Base-by-base conservation (phyloP, 2,888 invertebrate genomes). In the Caenorhabditis becei region DNA sequence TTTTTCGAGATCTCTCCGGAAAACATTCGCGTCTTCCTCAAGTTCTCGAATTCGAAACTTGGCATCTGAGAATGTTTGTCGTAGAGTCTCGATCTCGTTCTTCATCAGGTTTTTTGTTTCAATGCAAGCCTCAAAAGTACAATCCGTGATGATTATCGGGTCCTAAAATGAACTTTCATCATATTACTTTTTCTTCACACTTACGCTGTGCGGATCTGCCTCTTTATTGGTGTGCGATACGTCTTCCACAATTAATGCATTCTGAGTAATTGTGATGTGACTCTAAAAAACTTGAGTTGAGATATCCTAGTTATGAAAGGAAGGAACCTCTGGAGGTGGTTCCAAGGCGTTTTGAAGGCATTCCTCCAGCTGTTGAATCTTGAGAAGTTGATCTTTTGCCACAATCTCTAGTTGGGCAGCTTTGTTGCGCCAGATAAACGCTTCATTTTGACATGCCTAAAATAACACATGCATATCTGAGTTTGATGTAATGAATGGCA, bases 381-480 rank as follows among this genome's bases (percentile, higher is more conserved):
- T 86, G 20, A 85, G n/a, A 10, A 90, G 77, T 61, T 90, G 89
- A 37, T 90, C 89, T 66, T 88, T 86, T 5, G 90, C 81, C 8
- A 89, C 83, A 61, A 91, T 82, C 74, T 91, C 91, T 63, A 91
- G 79, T 59, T 91, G 89, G 1, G 91, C 89, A 2, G 90, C 88
- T 75, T 90, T 91, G 59, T 88, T 91, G 20, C 91, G 74, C 90
- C 90, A 91, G 24, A 89, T 86, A 35, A 89, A 81, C 0, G 90
- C 90, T 77, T 91, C 91, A 67, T 89, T 88, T 61, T 90, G 88
- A 77, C 88, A 91, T 2, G 91, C 91, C 89, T 91, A 1, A 2
- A 47, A 47, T 5, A 47, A 41, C 41, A 11, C 10, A 16, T 14
- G 10, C 32, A 32, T 32, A 10, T 32, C 32, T 4, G n/a, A n/a